Conservation (phyloP, 2,113 vertebrate genomes). For the Brienomyrus longianalis region DNA sequence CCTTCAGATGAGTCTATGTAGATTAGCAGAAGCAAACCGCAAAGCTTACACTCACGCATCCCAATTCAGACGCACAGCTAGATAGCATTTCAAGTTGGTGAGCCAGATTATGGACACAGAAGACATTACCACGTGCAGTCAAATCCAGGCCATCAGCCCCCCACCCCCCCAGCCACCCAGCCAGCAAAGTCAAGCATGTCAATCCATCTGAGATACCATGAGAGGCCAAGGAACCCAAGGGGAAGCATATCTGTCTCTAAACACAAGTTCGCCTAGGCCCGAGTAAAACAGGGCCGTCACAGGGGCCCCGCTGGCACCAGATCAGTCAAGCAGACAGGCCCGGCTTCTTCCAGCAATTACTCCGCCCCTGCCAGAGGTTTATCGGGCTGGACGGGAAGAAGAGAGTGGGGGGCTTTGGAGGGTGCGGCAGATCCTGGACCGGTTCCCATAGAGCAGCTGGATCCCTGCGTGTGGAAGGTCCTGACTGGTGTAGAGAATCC, state of each 20-base stretch:
- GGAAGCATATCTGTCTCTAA: not conserved
- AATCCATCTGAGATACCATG: not conserved
- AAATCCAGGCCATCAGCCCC: not conserved
- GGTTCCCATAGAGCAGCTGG: slow-evolving; percentile 30
- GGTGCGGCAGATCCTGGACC: not conserved
- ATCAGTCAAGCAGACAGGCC: not conserved
- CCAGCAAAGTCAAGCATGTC: not conserved
- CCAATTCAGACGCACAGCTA: not conserved
- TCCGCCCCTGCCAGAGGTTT: slow-evolving; percentile 10
- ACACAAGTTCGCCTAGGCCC: not conserved
- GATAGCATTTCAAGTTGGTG: not conserved
- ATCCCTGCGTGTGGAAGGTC: slow-evolving; percentile 24
- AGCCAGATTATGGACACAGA: not conserved
- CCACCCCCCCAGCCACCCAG: not conserved
- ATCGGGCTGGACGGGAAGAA: slow-evolving; percentile 3
- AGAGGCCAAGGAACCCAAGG: not conserved
- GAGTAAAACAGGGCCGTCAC: not conserved
- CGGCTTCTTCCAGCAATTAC: not conserved
- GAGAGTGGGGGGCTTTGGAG: not conserved
- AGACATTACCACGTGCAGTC: not conserved
- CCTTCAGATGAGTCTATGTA: not conserved
- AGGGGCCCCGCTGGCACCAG: not conserved
- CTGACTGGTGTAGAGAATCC: slow-evolving; percentile 16
- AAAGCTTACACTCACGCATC: not conserved
- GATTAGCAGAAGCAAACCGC: not conserved